Percentiles rank a stretch among this genome's conserved stretches.
Evolutionary conservation across 2,797 vertebrate species (phyloP).

Genomic region (Amblyopsis hoosieri): DNA sequence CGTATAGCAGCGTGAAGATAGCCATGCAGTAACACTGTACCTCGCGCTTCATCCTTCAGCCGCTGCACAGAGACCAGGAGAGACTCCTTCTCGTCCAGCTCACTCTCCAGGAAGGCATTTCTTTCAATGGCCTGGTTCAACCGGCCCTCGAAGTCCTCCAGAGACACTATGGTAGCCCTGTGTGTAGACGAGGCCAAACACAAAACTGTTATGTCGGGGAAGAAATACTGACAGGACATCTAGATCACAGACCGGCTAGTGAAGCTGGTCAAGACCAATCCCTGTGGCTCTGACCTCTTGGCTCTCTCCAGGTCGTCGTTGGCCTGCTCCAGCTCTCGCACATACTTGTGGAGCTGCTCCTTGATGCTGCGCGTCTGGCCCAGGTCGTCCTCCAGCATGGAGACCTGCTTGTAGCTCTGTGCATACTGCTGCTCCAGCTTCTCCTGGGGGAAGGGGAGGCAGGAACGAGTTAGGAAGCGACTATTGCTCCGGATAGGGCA

Average conservation of each 20-base stretch:
- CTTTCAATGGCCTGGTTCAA: slow-evolving; percentile 98
- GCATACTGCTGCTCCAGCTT: slow-evolving; percentile 95
- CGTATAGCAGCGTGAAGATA: too few species aligned
- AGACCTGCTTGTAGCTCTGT: slow-evolving; percentile 97
- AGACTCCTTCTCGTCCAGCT: slow-evolving; percentile 97
- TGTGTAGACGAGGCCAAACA: slow-evolving; percentile 21
- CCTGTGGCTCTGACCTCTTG: slow-evolving; percentile 82
- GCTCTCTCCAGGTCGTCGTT: slow-evolving; percentile 97
- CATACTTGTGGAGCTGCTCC: slow-evolving; percentile 96
- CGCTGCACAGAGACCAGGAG: slow-evolving; percentile 95
- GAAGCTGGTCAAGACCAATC: not conserved
- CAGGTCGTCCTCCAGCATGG: slow-evolving; percentile 92
- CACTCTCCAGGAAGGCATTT: slow-evolving; percentile 97
- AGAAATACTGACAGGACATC: too few species aligned
- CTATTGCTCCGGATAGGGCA: not conserved
- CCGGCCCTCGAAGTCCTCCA: slow-evolving; percentile 97
- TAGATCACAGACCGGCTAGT: too few species aligned
- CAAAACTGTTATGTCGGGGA: too few species aligned
- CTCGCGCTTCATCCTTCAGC: slow-evolving; percentile 97
- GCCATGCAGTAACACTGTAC: slow-evolving; percentile 57
- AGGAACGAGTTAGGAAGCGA: not conserved
- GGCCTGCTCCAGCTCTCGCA: slow-evolving; percentile 95
- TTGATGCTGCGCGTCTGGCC: slow-evolving; percentile 94
- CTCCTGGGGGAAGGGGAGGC: slow-evolving; percentile 76
- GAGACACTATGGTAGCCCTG: slow-evolving; percentile 96